Percentiles rank a stretch among this genome's conserved stretches.
These are phyloP conservation scores for Pleuronectes platessa DNA, from an alignment of 2,113 vertebrate species.

Conservation along the genomic window DNA sequence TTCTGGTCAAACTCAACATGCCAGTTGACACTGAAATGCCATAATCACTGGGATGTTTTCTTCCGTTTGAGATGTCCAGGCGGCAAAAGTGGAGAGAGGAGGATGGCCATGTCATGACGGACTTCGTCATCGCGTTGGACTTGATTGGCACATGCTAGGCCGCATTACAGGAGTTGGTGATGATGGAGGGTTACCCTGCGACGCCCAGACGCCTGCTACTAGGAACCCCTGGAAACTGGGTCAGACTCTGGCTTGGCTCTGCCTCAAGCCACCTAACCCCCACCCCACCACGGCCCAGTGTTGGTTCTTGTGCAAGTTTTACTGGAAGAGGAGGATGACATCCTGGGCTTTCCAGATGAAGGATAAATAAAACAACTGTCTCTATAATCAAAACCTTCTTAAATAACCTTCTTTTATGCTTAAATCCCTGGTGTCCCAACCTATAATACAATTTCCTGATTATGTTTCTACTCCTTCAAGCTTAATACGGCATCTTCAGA, in stretches of 20 bases:
- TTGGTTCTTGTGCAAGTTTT: conserved; percentile 47
- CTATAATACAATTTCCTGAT: too few relatives aligned
- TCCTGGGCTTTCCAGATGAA: conserved; percentile 52
- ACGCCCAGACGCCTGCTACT: conserved; percentile 53
- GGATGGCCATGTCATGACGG: conserved; percentile 69
- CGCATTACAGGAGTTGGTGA: conserved; percentile 71
- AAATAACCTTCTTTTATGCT: neutral
- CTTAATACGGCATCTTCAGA: too few relatives aligned
- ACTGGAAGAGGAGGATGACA: conserved; percentile 47
- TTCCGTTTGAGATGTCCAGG: conserved; percentile 69
- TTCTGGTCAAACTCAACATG: conserved; percentile 68
- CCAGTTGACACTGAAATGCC: conserved; percentile 79
- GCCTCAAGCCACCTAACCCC: conserved; percentile 36
- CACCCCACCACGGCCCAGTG: conserved; percentile 28
- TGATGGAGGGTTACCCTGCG: conserved; percentile 73
- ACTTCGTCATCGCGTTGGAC: conserved; percentile 67
- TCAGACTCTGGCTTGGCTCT: conserved; percentile 62
- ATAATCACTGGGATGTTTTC: conserved; percentile 74
- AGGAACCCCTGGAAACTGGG: conserved; percentile 73
- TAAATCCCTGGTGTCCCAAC: too few relatives aligned
- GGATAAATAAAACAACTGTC: neutral
- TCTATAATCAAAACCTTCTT: conserved; percentile 25
- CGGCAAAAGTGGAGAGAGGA: conserved; percentile 59
- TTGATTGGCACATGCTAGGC: conserved; percentile 79
- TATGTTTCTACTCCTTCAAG: too few relatives aligned